A percentile compares a stretch with the other conserved stretches of the same genome.
Evolutionary conservation across 1,140 invertebrate genomes (phyloP).

Genomic region (Goniozus legneri): DNA sequence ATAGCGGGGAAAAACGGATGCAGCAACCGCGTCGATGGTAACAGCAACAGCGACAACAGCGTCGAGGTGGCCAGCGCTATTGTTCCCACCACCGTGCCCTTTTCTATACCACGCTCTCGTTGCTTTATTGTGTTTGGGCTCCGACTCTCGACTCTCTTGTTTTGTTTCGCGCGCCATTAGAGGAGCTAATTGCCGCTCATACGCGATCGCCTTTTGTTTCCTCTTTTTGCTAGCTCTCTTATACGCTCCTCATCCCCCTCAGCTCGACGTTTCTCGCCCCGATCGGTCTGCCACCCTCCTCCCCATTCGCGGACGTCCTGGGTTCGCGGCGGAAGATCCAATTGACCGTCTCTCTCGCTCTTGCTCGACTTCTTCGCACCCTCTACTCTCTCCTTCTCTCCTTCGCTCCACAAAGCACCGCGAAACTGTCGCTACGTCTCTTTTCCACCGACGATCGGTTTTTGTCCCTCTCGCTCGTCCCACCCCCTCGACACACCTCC

Average conservation of each 20-base stretch:
- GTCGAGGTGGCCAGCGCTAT: background rate
- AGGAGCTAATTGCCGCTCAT: constrained; percentile 52
- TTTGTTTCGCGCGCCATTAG: constrained; percentile 52
- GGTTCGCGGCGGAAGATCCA: too few species aligned
- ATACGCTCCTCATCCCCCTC: constrained; percentile 15
- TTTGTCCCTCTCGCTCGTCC: constrained; percentile 20
- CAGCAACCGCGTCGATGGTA: background rate
- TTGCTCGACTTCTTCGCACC: too few species aligned
- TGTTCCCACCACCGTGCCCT: background rate
- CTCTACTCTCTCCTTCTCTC: too few species aligned
- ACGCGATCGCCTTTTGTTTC: constrained; percentile 50
- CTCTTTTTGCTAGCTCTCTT: constrained; percentile 38
- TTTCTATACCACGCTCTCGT: background rate
- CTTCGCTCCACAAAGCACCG: too few species aligned
- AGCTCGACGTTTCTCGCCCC: too few species aligned
- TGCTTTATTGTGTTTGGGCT: constrained; percentile 42
- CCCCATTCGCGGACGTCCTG: too few species aligned
- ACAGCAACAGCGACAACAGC: background rate
- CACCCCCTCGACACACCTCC: background rate
- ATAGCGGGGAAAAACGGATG: constrained; percentile 9
- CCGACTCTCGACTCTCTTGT: constrained; percentile 42
- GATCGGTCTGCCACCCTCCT: too few species aligned
- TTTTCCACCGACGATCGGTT: constrained; percentile 22
- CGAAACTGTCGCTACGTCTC: too few species aligned
- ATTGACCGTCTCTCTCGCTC: too few species aligned